Percentiles rank a stretch among this genome's conserved stretches.
These are phyloP conservation scores for Drosophila sordidula DNA, from an alignment of 2,888 invertebrate genomes.

Conservation along the genomic window DNA sequence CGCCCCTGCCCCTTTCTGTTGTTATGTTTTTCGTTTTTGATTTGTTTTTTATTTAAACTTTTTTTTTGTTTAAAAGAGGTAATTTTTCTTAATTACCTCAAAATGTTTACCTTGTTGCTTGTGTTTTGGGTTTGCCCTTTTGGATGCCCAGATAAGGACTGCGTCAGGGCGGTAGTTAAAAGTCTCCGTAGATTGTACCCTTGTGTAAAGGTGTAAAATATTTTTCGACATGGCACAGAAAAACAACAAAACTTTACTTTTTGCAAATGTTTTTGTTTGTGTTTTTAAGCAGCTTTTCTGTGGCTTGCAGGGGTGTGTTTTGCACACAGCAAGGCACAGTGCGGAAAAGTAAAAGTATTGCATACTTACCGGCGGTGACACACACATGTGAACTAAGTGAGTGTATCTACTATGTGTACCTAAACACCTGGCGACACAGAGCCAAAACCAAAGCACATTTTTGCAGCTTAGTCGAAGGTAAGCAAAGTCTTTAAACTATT, in stretches of 20 bases:
- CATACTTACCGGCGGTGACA: slow-evolving; percentile 66
- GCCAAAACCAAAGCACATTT: slow-evolving; percentile 39
- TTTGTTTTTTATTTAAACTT: slow-evolving; percentile 22
- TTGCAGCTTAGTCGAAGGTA: slow-evolving; percentile 44
- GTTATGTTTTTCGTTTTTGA: slow-evolving; percentile 31
- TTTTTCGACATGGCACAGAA: slow-evolving; percentile 52
- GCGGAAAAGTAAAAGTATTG: slow-evolving; percentile 65
- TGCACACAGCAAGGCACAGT: slow-evolving; percentile 14
- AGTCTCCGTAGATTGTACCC: slow-evolving; percentile 58
- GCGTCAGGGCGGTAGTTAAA: slow-evolving; percentile 56
- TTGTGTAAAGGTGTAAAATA: slow-evolving; percentile 77
- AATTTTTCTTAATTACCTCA: slow-evolving; percentile 80
- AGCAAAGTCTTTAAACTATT: slow-evolving; percentile 42
- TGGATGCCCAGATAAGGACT: slow-evolving; percentile 61
- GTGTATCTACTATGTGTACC: slow-evolving; percentile 3
- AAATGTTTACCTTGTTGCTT: slow-evolving; percentile 80
- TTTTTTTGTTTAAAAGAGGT: slow-evolving; percentile 58
- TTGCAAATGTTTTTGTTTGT: slow-evolving; percentile 61
- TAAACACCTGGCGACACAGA: slow-evolving; percentile 35
- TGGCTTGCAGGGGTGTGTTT: slow-evolving; percentile 39
- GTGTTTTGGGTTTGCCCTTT: slow-evolving; percentile 53
- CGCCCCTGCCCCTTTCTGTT: slow-evolving; percentile 43
- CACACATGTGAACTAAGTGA: slow-evolving; percentile 2
- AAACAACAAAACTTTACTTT: slow-evolving; percentile 58
- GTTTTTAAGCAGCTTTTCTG: slow-evolving; percentile 74